These are phyloP conservation scores for Pelecanoides urinatrix DNA, from an alignment of 2,113 vertebrate genomes.

Conservation along the genomic window DNA sequence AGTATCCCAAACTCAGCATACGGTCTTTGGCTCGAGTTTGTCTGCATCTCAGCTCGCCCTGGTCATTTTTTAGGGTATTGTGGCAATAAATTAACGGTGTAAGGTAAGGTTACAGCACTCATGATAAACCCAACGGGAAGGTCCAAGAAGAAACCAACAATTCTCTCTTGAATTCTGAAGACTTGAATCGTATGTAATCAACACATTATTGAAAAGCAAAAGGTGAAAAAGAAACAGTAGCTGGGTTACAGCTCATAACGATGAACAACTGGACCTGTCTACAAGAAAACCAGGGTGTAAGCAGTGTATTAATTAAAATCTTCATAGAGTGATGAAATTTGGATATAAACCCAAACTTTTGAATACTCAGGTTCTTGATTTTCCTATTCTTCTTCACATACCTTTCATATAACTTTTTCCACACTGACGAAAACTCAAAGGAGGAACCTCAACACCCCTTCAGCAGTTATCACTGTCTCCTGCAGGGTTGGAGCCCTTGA, in stretches of 20 bases:
- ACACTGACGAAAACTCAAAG: neutral
- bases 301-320: neutral
- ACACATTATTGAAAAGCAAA: neutral
- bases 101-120: too few relatives aligned
- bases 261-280: neutral
- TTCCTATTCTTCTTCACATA: neutral
- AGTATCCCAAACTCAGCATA: rapidly evolving
- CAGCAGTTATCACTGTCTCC: neutral
- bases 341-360: neutral
- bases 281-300: neutral
- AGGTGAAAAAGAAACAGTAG: neutral
- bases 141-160: neutral
- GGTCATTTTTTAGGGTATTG: neutral
- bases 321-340: neutral
- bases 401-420: neutral
- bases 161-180: neutral
- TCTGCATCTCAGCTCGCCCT: neutral
- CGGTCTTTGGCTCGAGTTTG: neutral
- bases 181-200: neutral
- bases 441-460: neutral
- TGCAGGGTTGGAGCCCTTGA: neutral
- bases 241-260: neutral
- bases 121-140: rapidly evolving
- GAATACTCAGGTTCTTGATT: neutral
- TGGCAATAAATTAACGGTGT: neutral